Percentiles rank a stretch among this genome's conserved stretches.
These are phyloP conservation scores for Deilephila elpenor DNA, from an alignment of 2,888 invertebrate genomes.

Conservation along the genomic window DNA sequence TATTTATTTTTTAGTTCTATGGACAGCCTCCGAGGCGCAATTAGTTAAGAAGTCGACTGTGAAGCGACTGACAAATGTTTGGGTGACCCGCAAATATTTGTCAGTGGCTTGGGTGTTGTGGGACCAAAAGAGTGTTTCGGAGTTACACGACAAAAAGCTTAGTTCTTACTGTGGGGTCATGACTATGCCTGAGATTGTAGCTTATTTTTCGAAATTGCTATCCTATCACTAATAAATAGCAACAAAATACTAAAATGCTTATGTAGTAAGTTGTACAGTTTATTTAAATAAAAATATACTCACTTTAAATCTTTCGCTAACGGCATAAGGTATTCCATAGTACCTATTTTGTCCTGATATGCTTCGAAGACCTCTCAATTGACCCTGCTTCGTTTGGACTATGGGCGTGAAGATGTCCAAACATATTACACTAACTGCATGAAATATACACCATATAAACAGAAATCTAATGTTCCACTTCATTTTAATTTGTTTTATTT, in stretches of 20 bases:
- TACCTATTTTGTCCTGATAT: conserved; percentile 66
- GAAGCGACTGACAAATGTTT: no score
- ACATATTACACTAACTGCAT: conserved; percentile 25
- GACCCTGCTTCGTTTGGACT: conserved; percentile 63
- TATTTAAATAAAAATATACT: conserved; percentile 37
- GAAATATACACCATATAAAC: conserved; percentile 1
- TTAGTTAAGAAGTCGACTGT: no score
- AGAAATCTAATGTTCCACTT: conserved; percentile 29
- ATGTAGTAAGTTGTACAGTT: background rate
- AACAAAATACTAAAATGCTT: background rate
- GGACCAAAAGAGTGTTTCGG: no score
- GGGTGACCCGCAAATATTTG: no score
- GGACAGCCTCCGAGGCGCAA: no score
- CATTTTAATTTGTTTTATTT: conserved; percentile 30
- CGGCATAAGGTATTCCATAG: conserved; percentile 74
- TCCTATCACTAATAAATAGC: background rate
- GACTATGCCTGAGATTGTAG: no score
- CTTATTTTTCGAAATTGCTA: no score
- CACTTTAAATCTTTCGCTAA: conserved; percentile 69
- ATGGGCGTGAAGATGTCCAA: conserved; percentile 56
- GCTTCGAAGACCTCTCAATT: conserved; percentile 62
- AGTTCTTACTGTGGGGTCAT: no score
- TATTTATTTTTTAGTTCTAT: no score
- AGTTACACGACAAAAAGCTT: no score
- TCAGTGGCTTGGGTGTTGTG: no score